phyloP scores from a whole-genome alignment of 92 coral and sea anemone genomes.

The Epizoanthus scotinus region DNA sequence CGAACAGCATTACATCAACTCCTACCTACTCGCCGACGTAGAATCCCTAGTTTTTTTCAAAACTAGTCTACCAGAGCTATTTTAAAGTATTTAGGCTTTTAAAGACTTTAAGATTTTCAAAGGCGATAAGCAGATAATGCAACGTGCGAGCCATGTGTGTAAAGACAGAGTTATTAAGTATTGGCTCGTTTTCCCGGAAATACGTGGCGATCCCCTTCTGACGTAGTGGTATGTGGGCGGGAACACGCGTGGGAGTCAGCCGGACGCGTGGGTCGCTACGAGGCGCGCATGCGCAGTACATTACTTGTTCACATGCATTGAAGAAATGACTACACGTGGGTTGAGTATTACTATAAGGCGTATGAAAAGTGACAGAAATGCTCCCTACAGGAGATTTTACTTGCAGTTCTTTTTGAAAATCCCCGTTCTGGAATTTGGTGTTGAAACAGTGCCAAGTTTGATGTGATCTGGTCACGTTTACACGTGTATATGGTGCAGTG shows the following conservation, averaged over 20 bases:
- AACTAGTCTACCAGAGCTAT: too few relatives aligned
- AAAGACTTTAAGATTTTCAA: neutral
- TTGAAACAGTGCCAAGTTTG: constrained; percentile 3
- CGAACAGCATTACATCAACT: too few relatives aligned
- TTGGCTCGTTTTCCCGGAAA: constrained; percentile 23
- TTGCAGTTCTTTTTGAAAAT: neutral
- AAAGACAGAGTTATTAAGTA: neutral
- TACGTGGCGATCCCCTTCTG: constrained; percentile 41
- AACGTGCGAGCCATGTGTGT: constrained; percentile 30
- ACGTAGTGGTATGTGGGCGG: constrained; percentile 39
- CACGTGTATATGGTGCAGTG: neutral
- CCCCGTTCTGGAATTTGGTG: neutral
- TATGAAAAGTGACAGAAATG: constrained; percentile 29
- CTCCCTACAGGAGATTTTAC: constrained; percentile 9
- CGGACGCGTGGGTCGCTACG: constrained; percentile 42
- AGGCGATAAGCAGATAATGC: constrained; percentile 22
- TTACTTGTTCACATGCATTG: constrained; percentile 7
- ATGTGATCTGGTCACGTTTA: neutral
- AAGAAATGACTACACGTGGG: constrained; percentile 39
- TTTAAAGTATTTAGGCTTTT: too few relatives aligned
- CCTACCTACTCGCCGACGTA: too few relatives aligned
- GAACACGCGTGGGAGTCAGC: constrained; percentile 36
- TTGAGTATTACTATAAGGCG: constrained; percentile 34
- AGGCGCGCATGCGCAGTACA: constrained; percentile 28
- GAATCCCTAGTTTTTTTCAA: too few relatives aligned